Base-by-base conservation (phyloP, 2,797 vertebrate species). In the Chelmon rostratus region DNA sequence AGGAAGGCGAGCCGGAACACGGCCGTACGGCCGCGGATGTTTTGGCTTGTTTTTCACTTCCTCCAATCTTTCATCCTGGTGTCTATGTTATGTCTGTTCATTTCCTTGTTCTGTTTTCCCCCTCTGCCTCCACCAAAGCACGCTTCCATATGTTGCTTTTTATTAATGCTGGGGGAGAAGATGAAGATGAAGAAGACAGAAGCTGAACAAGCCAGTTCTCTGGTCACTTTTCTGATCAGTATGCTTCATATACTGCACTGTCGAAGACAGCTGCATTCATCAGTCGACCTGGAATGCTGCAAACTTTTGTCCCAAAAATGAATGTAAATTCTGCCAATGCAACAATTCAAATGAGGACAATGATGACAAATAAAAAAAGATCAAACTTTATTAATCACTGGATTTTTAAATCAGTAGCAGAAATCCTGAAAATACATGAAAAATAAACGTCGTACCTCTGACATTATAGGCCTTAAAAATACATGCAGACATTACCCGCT, bases 21-120 rank as follows among this genome's bases (percentile, higher is more conserved):
- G 54, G 56, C 73, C 65, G 47, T 35, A 8, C 15, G 0, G 52
- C 57, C n/a, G 76, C 70, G 58, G 77, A 67, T 73, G 44, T 59
- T 79, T 40, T 44, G 70, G 40, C 63, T 83, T 70, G 70, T 79
- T 88, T 84, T 69, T 42, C 50, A 62, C 83, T 80, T 81, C 71
- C 72, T 79, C 15, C 68, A 63, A 78, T 80, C 49, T 75, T 80
- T 77, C 74, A 78, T 90, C 62, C 65, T 6, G 19, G 52, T 62
- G 75, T 81, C 76, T 79, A 8, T 33, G 40, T 68, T 79, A 28
- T 71, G 76, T 79, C 79, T 73, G 73, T 76, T 86, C 58, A 84
- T 81, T 83, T 84, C 53, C 82, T 82, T 53, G 19, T 81, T 72
- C 46, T 65, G 38, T 44, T 62, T 38, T 31, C 25, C 59, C 59